phyloP scores from a whole-genome alignment of 2,113 vertebrate genomes.

The Pachycephala philippinensis region DNA sequence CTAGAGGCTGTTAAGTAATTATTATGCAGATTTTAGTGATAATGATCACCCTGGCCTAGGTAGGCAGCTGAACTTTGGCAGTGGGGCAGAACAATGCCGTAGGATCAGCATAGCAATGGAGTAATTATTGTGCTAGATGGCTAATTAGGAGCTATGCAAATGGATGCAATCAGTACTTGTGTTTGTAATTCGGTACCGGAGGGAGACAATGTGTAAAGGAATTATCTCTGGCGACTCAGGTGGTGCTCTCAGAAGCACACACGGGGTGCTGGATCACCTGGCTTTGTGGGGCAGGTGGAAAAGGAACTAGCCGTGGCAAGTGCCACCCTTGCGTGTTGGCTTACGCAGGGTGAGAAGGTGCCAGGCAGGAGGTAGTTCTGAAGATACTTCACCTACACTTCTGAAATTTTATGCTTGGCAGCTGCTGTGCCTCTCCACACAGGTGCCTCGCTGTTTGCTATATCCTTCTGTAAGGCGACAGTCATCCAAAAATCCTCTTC shows the following conservation, averaged over 20 bases:
- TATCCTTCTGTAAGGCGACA: neutral
- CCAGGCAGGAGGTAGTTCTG: neutral
- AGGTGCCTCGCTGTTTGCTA: neutral
- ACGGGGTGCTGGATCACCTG: neutral
- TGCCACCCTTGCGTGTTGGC: neutral
- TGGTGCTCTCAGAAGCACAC: neutral
- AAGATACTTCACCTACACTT: neutral
- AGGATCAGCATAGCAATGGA: neutral
- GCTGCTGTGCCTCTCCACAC: neutral
- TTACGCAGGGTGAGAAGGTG: neutral
- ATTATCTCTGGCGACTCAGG: neutral
- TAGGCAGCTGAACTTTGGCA: neutral
- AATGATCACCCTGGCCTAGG: neutral
- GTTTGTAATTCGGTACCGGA: neutral
- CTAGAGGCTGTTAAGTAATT: constrained; percentile 14
- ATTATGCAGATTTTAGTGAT: constrained; percentile 2
- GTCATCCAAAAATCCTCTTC: neutral
- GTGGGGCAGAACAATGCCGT: neutral
- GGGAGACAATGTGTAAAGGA: neutral
- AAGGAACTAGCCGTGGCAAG: neutral
- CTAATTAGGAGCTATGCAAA: constrained; percentile 17
- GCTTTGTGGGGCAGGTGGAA: neutral
- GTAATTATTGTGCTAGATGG: constrained; percentile 3
- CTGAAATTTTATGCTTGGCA: neutral
- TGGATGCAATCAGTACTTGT: neutral